Evolutionary conservation across 2,113 vertebrate genomes (phyloP).

Genomic region (Notiomystis cincta): DNA sequence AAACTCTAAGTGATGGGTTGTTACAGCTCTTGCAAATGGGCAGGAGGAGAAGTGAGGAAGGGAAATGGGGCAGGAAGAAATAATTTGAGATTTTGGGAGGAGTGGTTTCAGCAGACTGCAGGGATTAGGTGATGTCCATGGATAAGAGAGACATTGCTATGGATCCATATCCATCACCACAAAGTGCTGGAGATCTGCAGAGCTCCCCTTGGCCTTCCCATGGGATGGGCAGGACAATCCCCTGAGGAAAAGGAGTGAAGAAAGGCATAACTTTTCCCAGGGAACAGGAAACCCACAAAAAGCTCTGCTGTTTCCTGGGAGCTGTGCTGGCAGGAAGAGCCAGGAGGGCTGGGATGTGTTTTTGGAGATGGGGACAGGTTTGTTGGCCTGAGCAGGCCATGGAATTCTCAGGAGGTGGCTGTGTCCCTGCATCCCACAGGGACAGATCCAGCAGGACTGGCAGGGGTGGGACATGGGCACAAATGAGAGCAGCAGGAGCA

Average conservation of each 20-base stretch:
- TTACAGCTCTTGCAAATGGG: background rate
- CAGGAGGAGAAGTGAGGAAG: background rate
- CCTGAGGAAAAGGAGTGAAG: background rate
- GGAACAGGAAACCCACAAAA: too few relatives aligned
- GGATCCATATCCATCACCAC: background rate
- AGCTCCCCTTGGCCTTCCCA: background rate
- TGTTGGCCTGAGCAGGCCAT: rapidly evolving
- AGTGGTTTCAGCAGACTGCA: background rate
- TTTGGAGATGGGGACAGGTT: background rate
- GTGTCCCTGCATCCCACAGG: rapidly evolving
- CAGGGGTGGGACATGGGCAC: rapidly evolving
- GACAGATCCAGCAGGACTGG: background rate
- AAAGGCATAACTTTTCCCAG: background rate
- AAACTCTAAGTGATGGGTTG: background rate
- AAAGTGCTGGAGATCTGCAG: background rate
- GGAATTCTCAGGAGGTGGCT: background rate
- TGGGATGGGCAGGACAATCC: background rate
- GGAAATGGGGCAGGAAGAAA: background rate
- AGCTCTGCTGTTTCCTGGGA: background rate
- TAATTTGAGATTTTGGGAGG: background rate
- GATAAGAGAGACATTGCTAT: background rate
- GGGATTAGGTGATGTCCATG: background rate
- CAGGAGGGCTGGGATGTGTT: rapidly evolving
- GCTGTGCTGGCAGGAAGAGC: background rate
- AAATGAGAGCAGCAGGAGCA: rapidly evolving